phyloP scores from a whole-genome alignment of 2,113 vertebrate species.

The Garra rufa region DNA sequence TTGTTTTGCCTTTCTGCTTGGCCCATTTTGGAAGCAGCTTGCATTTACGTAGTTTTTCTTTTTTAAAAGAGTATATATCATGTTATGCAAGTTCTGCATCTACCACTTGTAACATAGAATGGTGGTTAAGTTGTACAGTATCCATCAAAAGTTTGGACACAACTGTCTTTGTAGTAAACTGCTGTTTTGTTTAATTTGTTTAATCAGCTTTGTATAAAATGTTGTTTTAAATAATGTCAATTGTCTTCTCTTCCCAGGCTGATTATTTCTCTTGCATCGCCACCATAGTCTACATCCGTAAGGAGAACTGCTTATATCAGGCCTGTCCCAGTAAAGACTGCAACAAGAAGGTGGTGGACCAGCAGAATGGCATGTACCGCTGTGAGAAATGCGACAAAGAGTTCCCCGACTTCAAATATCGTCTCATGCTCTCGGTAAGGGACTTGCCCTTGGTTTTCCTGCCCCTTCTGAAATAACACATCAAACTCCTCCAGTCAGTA shows the following conservation, averaged over 20 bases:
- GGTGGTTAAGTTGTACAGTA: neutral
- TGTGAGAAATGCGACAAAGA: conserved; percentile 97
- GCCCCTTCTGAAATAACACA: conserved; percentile 19
- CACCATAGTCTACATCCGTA: conserved; percentile 90
- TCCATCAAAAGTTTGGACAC: neutral
- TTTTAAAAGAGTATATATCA: conserved; percentile 13
- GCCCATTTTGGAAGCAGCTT: neutral
- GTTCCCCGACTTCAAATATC: conserved; percentile 96
- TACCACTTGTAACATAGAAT: neutral
- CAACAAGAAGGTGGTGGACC: conserved; percentile 97
- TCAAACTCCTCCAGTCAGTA: neutral
- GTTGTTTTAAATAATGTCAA: conserved; percentile 2
- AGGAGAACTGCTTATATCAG: conserved; percentile 96
- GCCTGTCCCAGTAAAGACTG: conserved; percentile 93
- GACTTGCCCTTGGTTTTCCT: conserved; percentile 13
- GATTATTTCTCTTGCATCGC: conserved; percentile 92
- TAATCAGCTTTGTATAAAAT: neutral
- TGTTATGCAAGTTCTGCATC: neutral
- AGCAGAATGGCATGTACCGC: conserved; percentile 93
- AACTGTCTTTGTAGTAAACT: neutral
- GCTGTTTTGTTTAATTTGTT: neutral
- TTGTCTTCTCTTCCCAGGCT: conserved; percentile 71
- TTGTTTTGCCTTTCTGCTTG: neutral
- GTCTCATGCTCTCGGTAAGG: conserved; percentile 95
- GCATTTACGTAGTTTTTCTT: neutral